phyloP scores from a whole-genome alignment of 2,888 invertebrate genomes.

The Rhogogaster chlorosoma region DNA sequence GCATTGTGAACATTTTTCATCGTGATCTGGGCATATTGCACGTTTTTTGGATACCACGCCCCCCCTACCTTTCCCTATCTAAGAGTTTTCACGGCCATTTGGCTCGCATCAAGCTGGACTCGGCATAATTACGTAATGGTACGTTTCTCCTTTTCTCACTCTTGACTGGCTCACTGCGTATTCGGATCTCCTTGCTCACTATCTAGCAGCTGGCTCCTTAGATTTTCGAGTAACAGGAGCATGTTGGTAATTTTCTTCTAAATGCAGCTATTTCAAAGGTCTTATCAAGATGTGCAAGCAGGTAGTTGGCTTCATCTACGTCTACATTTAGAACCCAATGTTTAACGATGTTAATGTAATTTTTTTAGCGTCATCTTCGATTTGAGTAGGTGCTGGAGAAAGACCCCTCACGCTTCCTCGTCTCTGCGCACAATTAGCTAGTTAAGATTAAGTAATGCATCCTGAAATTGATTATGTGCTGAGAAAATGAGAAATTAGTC shows the following conservation, averaged over 20 bases:
- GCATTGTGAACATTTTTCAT: constrained; percentile 36
- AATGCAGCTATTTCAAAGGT: constrained; percentile 72
- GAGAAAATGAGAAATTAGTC: background rate
- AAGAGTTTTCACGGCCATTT: constrained; percentile 63
- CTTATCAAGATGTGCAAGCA: constrained; percentile 71
- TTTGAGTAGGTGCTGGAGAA: background rate
- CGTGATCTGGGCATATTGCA: constrained; percentile 40
- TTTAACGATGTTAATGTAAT: background rate
- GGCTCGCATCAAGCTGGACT: constrained; percentile 65
- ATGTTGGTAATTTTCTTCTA: constrained; percentile 66
- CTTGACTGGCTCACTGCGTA: constrained; percentile 42
- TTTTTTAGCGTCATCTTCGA: background rate
- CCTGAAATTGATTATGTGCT: background rate
- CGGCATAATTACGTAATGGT: constrained; percentile 69
- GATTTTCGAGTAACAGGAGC: constrained; percentile 64
- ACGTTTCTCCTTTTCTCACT: constrained; percentile 55
- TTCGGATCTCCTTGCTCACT: constrained; percentile 44
- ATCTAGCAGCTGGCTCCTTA: constrained; percentile 55
- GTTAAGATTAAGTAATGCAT: background rate
- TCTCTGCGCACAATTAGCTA: background rate
- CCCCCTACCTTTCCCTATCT: background rate
- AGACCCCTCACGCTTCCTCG: background rate
- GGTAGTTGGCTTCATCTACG: constrained; percentile 63
- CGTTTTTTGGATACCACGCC: constrained; percentile 5
- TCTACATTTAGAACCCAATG: background rate